A percentile compares a stretch with the other conserved stretches of the same genome.
Evolutionary conservation across 2,797 vertebrate species (phyloP).

Genomic region (Acipenser oxyrinchus): DNA sequence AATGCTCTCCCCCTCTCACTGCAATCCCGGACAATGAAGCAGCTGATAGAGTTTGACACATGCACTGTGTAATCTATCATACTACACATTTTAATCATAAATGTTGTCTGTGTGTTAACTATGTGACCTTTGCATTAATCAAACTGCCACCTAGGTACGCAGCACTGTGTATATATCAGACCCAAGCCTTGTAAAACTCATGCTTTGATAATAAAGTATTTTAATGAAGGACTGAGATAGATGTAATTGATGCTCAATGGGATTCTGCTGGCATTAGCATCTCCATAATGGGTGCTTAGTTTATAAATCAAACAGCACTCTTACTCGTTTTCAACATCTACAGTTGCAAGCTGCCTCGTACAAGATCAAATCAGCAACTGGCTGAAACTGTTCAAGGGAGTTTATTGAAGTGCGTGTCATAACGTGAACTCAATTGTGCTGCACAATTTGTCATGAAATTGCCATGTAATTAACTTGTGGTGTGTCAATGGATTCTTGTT

Average conservation of each 20-base stretch:
- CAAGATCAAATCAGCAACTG: too few relatives aligned
- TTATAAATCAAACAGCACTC: background rate
- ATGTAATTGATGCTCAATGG: constrained; percentile 34
- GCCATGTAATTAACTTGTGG: too few relatives aligned
- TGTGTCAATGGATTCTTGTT: too few relatives aligned
- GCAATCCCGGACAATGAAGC: constrained; percentile 36
- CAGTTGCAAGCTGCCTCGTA: background rate
- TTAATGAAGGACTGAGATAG: constrained; percentile 38
- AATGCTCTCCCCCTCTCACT: constrained; percentile 40
- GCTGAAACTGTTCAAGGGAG: too few relatives aligned
- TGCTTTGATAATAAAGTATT: constrained; percentile 41
- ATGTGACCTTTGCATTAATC: constrained; percentile 41
- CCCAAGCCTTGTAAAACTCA: constrained; percentile 36
- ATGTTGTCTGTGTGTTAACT: constrained; percentile 37
- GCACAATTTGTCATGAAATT: too few relatives aligned
- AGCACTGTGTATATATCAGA: constrained; percentile 35
- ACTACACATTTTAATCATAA: constrained; percentile 33
- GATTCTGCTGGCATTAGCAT: constrained; percentile 29
- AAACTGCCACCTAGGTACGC: constrained; percentile 29
- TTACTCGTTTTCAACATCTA: background rate
- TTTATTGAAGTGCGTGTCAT: too few relatives aligned
- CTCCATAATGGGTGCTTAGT: background rate
- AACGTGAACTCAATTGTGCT: too few relatives aligned
- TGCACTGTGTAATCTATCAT: constrained; percentile 33
- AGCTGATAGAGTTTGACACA: constrained; percentile 43